phyloP scores from a whole-genome alignment of 1,140 invertebrate species.

The Teleogryllus occipitalis region DNA sequence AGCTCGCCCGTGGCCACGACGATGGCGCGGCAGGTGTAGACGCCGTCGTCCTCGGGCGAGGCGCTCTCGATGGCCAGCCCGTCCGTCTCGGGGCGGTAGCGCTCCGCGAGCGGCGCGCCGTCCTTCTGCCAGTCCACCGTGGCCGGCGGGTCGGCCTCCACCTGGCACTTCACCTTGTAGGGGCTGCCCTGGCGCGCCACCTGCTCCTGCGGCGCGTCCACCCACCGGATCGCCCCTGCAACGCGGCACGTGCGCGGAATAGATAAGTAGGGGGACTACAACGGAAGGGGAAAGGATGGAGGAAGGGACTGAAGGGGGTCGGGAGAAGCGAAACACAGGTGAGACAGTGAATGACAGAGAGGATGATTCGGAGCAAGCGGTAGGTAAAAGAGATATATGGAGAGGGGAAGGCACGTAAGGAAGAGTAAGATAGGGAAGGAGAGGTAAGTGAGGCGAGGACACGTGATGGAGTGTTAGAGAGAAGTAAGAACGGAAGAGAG shows the following conservation, averaged over 20 bases:
- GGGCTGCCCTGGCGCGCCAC: slow-evolving; percentile 66
- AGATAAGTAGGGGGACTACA: too few species aligned
- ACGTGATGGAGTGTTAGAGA: too few species aligned
- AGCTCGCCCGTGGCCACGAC: slow-evolving; percentile 72
- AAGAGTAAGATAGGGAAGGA: too few species aligned
- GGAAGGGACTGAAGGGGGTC: too few species aligned
- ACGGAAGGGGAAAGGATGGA: too few species aligned
- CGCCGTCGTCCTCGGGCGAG: slow-evolving; percentile 69
- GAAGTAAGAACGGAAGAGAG: too few species aligned
- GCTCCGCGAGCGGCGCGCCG: slow-evolving; percentile 46
- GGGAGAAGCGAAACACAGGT: too few species aligned
- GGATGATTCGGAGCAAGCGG: too few species aligned
- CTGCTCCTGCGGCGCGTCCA: slow-evolving; percentile 75
- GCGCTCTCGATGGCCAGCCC: slow-evolving; percentile 72
- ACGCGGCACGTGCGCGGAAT: slow-evolving; percentile 23
- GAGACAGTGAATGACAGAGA: too few species aligned
- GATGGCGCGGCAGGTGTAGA: slow-evolving; percentile 74
- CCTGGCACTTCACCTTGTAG: slow-evolving; percentile 72
- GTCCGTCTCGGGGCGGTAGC: slow-evolving; percentile 63
- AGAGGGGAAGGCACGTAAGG: too few species aligned
- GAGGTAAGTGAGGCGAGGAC: too few species aligned
- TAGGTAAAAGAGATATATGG: too few species aligned
- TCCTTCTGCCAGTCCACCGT: slow-evolving; percentile 76
- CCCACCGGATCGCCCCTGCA: slow-evolving; percentile 73
- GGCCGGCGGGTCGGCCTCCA: slow-evolving; percentile 73